Conservation (phyloP, 2,113 vertebrate species). For the Pipa parva region DNA sequence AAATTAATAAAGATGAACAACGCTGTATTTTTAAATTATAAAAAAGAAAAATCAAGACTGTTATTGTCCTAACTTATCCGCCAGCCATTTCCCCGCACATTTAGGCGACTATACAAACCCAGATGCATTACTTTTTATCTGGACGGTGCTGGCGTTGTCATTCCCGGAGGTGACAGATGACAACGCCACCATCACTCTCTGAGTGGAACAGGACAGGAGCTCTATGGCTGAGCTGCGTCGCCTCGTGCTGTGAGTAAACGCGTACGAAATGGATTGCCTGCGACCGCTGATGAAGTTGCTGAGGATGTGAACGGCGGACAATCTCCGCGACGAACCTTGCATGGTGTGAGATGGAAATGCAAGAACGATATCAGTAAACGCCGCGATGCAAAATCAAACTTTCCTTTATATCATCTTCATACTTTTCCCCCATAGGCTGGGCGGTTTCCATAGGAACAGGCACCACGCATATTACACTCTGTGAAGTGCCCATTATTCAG, state of each 20-base stretch:
- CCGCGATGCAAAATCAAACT: slow-evolving; percentile 38
- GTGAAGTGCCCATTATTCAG: neutral
- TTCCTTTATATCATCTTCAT: slow-evolving; percentile 54
- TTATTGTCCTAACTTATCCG: neutral
- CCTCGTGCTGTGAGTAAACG: slow-evolving; percentile 61
- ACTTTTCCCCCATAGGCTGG: slow-evolving; percentile 63
- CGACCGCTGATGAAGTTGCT: slow-evolving; percentile 60
- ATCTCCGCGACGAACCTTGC: slow-evolving; percentile 57
- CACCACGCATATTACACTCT: neutral
- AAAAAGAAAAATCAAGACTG: too few species aligned
- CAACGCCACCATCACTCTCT: slow-evolving; percentile 72
- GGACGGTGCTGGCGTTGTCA: slow-evolving; percentile 49
- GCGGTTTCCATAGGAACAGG: slow-evolving; percentile 75
- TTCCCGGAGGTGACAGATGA: slow-evolving; percentile 64
- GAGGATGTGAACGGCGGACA: slow-evolving; percentile 57
- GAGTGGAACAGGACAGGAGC: slow-evolving; percentile 71
- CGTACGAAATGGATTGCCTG: slow-evolving; percentile 70
- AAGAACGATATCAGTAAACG: too few species aligned
- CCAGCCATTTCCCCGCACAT: too few species aligned
- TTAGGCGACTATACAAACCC: neutral
- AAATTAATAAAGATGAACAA: too few species aligned
- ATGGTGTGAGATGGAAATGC: slow-evolving; percentile 52
- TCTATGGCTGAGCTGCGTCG: slow-evolving; percentile 64
- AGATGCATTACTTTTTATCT: slow-evolving; percentile 69
- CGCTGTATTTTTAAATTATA: too few species aligned